A percentile compares a stretch with the other conserved stretches of the same genome.
Evolutionary conservation across 2,888 invertebrate genomes (phyloP).

Genomic region (Brachynemurus nebulosus): DNA sequence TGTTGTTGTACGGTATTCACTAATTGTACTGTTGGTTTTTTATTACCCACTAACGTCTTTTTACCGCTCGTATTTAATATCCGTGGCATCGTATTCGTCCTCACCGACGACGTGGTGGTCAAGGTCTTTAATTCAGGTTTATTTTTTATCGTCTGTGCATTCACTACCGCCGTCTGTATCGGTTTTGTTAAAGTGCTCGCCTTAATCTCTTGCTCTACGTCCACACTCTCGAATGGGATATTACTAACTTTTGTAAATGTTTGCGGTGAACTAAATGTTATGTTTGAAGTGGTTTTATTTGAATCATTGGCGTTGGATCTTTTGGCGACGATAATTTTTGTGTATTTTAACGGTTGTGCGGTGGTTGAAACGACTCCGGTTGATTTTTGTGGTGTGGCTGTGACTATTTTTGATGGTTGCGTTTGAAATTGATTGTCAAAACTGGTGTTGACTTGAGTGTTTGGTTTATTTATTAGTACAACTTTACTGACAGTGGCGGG

Average conservation of each 20-base stretch:
- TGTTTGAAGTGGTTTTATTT: conserved; percentile 11
- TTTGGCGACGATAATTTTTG: conserved; percentile 38
- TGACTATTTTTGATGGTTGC: conserved; percentile 7
- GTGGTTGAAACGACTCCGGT: conserved; percentile 14
- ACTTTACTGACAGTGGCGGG: conserved; percentile 16
- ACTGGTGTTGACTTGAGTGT: conserved; percentile 5
- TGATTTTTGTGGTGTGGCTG: conserved; percentile 14
- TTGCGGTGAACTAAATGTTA: conserved; percentile 15
- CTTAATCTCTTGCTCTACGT: conserved; percentile 28
- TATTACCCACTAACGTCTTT: neutral
- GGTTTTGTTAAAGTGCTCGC: conserved; percentile 20
- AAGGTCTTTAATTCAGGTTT: conserved; percentile 13
- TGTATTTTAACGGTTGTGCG: conserved; percentile 28
- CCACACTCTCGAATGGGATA: conserved; percentile 21
- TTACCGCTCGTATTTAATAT: neutral
- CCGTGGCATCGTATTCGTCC: neutral
- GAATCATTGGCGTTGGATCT: conserved; percentile 21
- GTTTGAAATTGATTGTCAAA: conserved; percentile 6
- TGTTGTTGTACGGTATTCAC: neutral
- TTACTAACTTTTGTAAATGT: conserved; percentile 22
- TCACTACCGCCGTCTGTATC: conserved; percentile 10
- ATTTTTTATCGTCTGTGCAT: conserved; percentile 12
- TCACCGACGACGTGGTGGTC: neutral
- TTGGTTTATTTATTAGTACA: conserved; percentile 21
- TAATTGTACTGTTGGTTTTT: neutral